Percentiles rank a stretch among this genome's conserved stretches.
phyloP scores from a whole-genome alignment of 1,140 invertebrate genomes.

The Heliothis subflexa region DNA sequence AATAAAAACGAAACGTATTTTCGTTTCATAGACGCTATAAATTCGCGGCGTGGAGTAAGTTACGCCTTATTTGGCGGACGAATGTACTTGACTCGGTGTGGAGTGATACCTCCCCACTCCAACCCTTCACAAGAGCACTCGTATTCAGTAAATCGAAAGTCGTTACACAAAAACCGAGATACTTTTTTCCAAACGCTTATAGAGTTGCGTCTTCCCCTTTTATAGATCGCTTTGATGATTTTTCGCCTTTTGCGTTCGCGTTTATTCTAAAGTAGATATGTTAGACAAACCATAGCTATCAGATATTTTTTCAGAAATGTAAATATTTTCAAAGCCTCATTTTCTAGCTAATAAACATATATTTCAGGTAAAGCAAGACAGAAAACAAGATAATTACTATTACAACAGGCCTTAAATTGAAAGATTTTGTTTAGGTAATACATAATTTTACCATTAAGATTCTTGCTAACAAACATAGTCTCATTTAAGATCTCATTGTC shows the following conservation, averaged over 20 bases:
- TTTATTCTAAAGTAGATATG: conserved; percentile 23
- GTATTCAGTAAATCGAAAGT: conserved; percentile 76
- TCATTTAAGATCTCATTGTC: too few relatives aligned
- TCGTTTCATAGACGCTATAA: conserved; percentile 61
- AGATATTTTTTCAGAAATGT: not conserved
- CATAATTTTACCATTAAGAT: too few relatives aligned
- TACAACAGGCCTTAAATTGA: too few relatives aligned
- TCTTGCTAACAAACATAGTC: too few relatives aligned
- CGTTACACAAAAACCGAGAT: conserved; percentile 76
- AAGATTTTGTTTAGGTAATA: too few relatives aligned
- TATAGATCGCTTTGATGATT: conserved; percentile 60
- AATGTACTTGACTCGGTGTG: conserved; percentile 67
- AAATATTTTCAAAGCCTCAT: not conserved
- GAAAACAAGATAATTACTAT: too few relatives aligned
- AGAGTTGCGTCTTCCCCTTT: conserved; percentile 60
- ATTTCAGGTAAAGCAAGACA: too few relatives aligned
- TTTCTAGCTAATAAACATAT: too few relatives aligned
- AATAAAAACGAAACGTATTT: conserved; percentile 60
- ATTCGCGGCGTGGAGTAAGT: conserved; percentile 64
- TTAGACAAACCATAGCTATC: not conserved
- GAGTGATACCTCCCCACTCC: conserved; percentile 68
- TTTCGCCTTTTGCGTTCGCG: conserved; percentile 52
- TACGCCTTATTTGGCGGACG: conserved; percentile 77
- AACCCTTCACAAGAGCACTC: conserved; percentile 73
- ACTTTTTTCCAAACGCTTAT: conserved; percentile 68